Percentiles rank a stretch among this genome's conserved stretches.
Conservation (phyloP, 1,140 invertebrate species). For the Copidosoma floridanum region DNA sequence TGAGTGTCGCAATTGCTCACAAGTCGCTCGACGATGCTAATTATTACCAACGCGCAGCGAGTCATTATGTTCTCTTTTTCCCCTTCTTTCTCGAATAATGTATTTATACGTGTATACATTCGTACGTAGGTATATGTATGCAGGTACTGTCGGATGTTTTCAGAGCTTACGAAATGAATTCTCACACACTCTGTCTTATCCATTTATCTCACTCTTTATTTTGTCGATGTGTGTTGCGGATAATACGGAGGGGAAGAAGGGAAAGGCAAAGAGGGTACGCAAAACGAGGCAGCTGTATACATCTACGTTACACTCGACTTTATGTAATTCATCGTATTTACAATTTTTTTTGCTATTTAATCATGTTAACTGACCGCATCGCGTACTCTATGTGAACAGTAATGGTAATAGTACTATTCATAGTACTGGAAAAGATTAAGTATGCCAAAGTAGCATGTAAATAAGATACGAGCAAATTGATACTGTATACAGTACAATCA, state of each 20-base stretch:
- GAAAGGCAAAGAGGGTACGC: constrained; percentile 32
- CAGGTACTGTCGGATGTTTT: too few relatives aligned
- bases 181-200: constrained; percentile 48
- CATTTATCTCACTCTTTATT: constrained; percentile 46
- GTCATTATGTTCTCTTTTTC: constrained; percentile 45
- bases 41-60: constrained; percentile 38
- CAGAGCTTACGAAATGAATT: constrained; percentile 53
- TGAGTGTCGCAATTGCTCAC: too few relatives aligned
- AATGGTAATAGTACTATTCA: too few relatives aligned
- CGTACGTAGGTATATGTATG: too few relatives aligned
- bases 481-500: too few relatives aligned
- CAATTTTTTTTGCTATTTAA: constrained; percentile 29
- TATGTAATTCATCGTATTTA: constrained; percentile 47
- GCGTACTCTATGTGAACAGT: too few relatives aligned
- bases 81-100: too few relatives aligned
- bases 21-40: constrained; percentile 41
- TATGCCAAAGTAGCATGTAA: too few relatives aligned
- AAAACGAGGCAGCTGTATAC: constrained; percentile 28
- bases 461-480: too few relatives aligned
- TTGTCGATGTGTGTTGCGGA: constrained; percentile 14
- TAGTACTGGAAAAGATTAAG: too few relatives aligned
- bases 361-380: too few relatives aligned
- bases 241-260: neutral
- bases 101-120: too few relatives aligned
- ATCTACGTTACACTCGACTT: constrained; percentile 44